Percentiles rank a stretch among this genome's conserved stretches.
Evolutionary conservation across 2,888 invertebrate genomes (phyloP).

Genomic region (Galerucella calmariensis): DNA sequence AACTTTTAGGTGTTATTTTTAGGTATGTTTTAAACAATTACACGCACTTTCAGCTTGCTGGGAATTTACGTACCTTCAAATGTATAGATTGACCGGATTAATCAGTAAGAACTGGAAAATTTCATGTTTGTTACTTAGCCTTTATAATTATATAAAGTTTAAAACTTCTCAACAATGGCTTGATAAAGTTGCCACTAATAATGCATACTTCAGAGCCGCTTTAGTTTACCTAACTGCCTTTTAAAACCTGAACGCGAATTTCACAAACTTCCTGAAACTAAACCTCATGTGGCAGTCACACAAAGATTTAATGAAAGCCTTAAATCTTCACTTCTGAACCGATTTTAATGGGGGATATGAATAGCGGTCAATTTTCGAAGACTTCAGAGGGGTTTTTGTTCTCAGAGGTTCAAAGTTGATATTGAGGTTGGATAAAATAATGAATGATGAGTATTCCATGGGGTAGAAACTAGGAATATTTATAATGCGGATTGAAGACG

Average conservation of each 20-base stretch:
- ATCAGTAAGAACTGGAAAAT: too few species aligned
- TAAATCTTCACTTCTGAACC: slow-evolving; percentile 7
- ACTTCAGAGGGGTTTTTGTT: neutral
- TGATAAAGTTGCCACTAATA: neutral
- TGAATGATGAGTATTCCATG: neutral
- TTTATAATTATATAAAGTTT: neutral
- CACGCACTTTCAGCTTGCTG: too few species aligned
- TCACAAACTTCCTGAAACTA: neutral
- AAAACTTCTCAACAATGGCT: neutral
- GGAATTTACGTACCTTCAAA: too few species aligned
- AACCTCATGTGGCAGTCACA: neutral
- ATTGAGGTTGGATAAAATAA: neutral
- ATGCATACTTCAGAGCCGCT: neutral
- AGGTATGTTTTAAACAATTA: too few species aligned
- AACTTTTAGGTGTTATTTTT: too few species aligned
- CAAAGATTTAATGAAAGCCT: slow-evolving; percentile 2
- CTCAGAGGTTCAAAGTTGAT: neutral
- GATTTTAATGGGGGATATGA: slow-evolving; percentile 11
- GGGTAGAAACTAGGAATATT: neutral
- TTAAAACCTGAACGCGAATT: neutral
- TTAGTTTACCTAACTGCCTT: neutral
- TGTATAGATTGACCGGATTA: too few species aligned
- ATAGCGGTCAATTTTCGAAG: slow-evolving; percentile 11
- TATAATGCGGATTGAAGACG: neutral
- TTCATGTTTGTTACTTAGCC: neutral